Evolutionary conservation across 2,888 invertebrate genomes (phyloP).

Genomic region (Bedellia somnulentella): DNA sequence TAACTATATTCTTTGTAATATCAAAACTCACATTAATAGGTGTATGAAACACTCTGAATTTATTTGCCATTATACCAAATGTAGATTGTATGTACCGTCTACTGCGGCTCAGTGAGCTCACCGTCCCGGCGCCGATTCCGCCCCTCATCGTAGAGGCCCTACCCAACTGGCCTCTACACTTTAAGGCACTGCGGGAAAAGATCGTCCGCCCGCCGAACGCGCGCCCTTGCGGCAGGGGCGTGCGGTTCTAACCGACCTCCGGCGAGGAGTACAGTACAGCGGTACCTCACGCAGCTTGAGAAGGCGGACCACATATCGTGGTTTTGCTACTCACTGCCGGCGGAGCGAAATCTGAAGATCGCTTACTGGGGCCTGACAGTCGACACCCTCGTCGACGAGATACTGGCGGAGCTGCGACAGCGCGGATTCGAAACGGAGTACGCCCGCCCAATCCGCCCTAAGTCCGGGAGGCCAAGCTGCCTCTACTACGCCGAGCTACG

Average conservation of each 20-base stretch:
- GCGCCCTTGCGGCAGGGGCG: not conserved
- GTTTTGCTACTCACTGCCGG: not conserved
- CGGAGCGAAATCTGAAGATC: not conserved
- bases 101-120: too few relatives aligned
- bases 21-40: too few relatives aligned
- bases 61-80: too few relatives aligned
- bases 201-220: constrained; percentile 9
- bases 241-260: not conserved
- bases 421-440: not conserved
- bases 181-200: constrained; percentile 1
- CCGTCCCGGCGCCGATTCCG: too few relatives aligned
- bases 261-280: constrained; percentile 1
- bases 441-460: constrained; percentile 3
- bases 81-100: too few relatives aligned
- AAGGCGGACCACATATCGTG: not conserved
- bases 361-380: constrained; percentile 2
- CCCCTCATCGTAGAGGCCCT: not conserved
- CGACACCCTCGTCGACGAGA: not conserved
- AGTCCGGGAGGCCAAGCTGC: constrained; percentile 8
- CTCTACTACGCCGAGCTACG: not conserved
- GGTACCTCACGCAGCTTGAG: not conserved
- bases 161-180: constrained; percentile 1
- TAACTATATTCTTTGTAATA: too few relatives aligned
- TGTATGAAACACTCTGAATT: too few relatives aligned
- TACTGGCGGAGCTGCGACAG: not conserved